phyloP scores from a whole-genome alignment of 2,888 invertebrate species.

The Diarsia mendica region DNA sequence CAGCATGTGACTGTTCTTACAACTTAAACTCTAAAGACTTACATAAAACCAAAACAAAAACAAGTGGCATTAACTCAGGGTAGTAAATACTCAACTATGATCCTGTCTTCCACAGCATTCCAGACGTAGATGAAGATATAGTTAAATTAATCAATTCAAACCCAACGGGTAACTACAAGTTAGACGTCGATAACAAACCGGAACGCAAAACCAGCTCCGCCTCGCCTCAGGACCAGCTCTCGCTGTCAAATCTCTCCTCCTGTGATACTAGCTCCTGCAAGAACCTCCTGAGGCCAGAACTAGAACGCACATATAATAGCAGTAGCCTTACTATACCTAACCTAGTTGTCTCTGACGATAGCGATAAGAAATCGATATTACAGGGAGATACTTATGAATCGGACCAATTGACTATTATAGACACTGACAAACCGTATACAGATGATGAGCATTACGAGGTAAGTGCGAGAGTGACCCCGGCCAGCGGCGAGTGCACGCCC shows the following conservation, averaged over 20 bases:
- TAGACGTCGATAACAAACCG: conserved; percentile 79
- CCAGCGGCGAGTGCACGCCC: conserved; percentile 84
- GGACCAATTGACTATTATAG: conserved; percentile 92
- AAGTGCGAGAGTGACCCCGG: conserved; percentile 79
- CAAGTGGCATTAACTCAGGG: not conserved
- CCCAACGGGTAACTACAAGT: conserved; percentile 76
- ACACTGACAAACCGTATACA: conserved; percentile 90
- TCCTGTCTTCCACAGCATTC: conserved; percentile 82
- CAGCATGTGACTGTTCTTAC: not conserved
- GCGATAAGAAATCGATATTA: conserved; percentile 85
- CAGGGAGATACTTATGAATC: conserved; percentile 90
- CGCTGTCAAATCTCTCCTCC: conserved; percentile 85
- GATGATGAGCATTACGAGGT: conserved; percentile 86
- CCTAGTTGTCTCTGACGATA: conserved; percentile 87
- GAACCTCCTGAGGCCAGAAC: conserved; percentile 82
- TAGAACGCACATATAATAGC: conserved; percentile 79
- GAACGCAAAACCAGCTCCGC: conserved; percentile 79
- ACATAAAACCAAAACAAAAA: not conserved
- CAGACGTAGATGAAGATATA: conserved; percentile 90
- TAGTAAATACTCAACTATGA: not conserved
- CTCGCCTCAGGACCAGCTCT: conserved; percentile 82
- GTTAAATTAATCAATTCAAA: conserved; percentile 86
- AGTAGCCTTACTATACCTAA: conserved; percentile 89
- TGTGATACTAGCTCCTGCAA: conserved; percentile 88
- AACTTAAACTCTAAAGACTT: not conserved